These are phyloP conservation scores for Smithornis capensis DNA, from an alignment of 2,113 vertebrate species.

Conservation along the genomic window DNA sequence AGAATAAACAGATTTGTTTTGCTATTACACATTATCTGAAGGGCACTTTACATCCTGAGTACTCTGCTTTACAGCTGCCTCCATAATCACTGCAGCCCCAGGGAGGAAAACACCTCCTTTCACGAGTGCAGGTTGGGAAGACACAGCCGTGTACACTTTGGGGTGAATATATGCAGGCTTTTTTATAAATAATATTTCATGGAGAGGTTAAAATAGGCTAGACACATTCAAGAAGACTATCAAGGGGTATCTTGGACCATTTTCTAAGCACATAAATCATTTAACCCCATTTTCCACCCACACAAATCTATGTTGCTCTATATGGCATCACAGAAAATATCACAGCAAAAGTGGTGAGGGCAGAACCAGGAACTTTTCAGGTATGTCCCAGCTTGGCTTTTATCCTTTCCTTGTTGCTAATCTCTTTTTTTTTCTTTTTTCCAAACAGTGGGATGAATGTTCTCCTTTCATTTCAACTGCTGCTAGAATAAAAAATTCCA, in stretches of 20 bases:
- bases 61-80: conserved; percentile 30
- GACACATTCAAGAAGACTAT: not conserved
- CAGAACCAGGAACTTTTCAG: not conserved
- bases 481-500: not conserved
- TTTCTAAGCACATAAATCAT: not conserved
- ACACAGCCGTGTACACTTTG: not conserved
- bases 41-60: conserved; percentile 44
- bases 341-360: not conserved
- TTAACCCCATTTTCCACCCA: not conserved
- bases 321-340: not conserved
- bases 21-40: conserved; percentile 55
- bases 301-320: not conserved
- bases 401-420: not conserved
- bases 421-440: not conserved
- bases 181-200: not conserved
- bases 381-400: not conserved
- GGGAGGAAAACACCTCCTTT: not conserved
- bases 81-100: conserved; percentile 26
- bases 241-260: not conserved
- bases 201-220: not conserved
- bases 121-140: not conserved
- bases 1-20: conserved; percentile 46
- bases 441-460: not conserved
- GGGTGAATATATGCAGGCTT: not conserved
- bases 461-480: not conserved